Conservation (phyloP, 2,113 vertebrate species). For the Pollimyrus isidori region DNA sequence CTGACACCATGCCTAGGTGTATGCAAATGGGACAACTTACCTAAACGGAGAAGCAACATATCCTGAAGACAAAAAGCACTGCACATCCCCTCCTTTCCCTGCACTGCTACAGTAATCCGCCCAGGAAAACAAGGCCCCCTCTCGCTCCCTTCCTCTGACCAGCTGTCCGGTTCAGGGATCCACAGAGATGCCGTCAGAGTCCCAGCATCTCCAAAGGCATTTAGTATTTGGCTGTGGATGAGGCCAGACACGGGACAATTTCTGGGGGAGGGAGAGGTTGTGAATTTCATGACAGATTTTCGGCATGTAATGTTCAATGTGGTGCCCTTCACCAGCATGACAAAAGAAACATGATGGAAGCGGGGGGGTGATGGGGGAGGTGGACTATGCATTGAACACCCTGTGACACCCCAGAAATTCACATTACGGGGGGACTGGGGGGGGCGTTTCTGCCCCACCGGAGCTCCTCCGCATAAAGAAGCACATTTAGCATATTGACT, state of each 20-base stretch:
- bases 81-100: background rate
- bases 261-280: background rate
- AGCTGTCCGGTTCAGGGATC: background rate
- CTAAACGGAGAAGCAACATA: background rate
- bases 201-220: background rate
- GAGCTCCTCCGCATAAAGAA: background rate
- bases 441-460: background rate
- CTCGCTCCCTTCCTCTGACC: background rate
- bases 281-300: background rate
- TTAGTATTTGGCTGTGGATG: background rate
- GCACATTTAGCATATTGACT: constrained; percentile 55
- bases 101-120: background rate
- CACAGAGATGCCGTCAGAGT: background rate
- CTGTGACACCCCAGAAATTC: background rate
- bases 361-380: background rate
- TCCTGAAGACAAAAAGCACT: background rate
- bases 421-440: background rate
- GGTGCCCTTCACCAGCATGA: background rate
- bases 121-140: background rate
- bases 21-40: background rate
- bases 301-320: background rate
- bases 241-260: background rate
- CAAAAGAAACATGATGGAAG: background rate
- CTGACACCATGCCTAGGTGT: background rate
- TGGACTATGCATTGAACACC: background rate